These are phyloP conservation scores for Oenanthe oenanthe DNA, from an alignment of 2,113 vertebrate species.

Conservation along the genomic window DNA sequence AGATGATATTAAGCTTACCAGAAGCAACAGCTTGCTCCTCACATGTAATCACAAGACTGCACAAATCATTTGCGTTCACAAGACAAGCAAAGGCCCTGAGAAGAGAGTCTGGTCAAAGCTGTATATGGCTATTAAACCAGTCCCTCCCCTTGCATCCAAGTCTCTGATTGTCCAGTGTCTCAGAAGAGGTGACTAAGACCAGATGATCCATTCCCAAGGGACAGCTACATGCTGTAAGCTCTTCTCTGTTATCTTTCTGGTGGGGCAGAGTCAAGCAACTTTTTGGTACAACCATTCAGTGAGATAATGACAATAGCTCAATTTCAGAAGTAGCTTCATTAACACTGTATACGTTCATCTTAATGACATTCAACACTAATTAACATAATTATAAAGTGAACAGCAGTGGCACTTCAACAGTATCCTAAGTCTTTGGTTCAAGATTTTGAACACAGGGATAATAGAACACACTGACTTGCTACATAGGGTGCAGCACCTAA, in stretches of 20 bases:
- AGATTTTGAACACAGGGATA: not conserved
- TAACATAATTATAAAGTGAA: not conserved
- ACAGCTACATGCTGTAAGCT: accelerated
- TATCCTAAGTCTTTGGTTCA: not conserved
- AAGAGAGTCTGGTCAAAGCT: not conserved
- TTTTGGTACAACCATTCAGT: not conserved
- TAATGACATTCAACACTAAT: not conserved
- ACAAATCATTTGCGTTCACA: not conserved
- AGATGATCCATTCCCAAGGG: not conserved
- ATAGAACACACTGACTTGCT: not conserved
- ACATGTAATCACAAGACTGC: not conserved
- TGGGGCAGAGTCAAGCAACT: not conserved
- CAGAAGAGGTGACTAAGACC: not conserved
- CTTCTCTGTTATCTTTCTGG: not conserved
- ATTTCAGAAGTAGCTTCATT: not conserved
- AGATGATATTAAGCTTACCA: not conserved
- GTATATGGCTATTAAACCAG: not conserved
- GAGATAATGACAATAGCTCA: not conserved
- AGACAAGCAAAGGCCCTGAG: not conserved
- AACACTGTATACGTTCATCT: not conserved
- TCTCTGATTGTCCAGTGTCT: not conserved
- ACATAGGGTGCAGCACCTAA: not conserved
- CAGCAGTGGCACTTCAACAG: not conserved
- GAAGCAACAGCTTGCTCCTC: not conserved
- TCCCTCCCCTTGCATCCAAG: not conserved